phyloP scores from a whole-genome alignment of 2,113 vertebrate genomes.

The Carettochelys insculpta region DNA sequence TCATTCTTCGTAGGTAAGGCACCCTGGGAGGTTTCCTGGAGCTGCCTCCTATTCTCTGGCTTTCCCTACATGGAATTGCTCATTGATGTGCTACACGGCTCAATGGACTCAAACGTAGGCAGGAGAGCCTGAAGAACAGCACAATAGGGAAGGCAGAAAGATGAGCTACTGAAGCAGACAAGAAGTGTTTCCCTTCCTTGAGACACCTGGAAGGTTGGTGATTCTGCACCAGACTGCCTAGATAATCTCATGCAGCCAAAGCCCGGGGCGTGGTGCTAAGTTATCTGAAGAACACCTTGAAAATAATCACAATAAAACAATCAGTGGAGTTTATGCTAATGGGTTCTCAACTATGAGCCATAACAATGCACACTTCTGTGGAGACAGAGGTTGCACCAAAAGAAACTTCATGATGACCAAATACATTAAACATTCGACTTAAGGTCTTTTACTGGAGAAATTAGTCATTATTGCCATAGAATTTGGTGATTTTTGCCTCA shows the following conservation, averaged over 20 bases:
- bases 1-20: fast-evolving
- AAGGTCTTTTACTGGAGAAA: too few species aligned
- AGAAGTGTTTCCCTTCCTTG: neutral
- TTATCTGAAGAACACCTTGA: neutral
- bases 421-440: too few species aligned
- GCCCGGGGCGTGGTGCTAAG: neutral
- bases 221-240: neutral
- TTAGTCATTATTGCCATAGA: too few species aligned
- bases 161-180: neutral
- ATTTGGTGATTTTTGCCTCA: too few species aligned
- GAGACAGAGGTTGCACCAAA: too few species aligned
- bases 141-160: neutral
- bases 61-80: neutral
- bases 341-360: neutral
- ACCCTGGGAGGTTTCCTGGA: fast-evolving
- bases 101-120: fast-evolving
- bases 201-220: neutral
- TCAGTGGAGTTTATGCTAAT: neutral
- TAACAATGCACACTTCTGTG: too few species aligned
- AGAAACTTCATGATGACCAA: too few species aligned
- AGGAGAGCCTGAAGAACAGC: fast-evolving
- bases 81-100: fast-evolving
- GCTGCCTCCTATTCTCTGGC: fast-evolving
- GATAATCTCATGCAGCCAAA: neutral
- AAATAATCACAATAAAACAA: neutral